Evolutionary conservation across 1,140 invertebrate species (phyloP).

Genomic region (Bicyclus anynana): DNA sequence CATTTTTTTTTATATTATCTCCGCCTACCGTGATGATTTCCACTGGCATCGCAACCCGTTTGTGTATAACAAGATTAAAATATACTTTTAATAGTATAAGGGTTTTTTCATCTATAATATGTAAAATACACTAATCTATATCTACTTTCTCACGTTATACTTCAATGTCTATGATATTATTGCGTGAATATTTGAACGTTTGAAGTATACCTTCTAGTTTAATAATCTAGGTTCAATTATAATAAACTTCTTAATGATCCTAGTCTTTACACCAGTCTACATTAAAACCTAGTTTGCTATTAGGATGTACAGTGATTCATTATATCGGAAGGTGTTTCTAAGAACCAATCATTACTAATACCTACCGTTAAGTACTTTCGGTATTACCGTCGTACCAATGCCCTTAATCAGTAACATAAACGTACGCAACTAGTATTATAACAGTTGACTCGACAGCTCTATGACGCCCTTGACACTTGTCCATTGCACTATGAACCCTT

Average conservation of each 20-base stretch:
- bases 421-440: neutral
- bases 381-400: neutral
- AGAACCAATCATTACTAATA: neutral
- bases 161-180: too few relatives aligned
- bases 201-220: too few relatives aligned
- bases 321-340: too few relatives aligned
- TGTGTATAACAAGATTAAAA: neutral
- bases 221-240: too few relatives aligned
- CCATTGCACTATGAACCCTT: slow-evolving; percentile 17
- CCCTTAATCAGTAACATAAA: neutral
- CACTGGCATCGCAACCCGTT: neutral
- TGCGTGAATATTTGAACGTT: too few relatives aligned
- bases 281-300: neutral
- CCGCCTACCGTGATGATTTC: neutral
- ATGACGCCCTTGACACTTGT: slow-evolving; percentile 10
- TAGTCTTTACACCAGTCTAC: too few relatives aligned
- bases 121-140: neutral
- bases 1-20: neutral
- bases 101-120: neutral
- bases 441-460: neutral
- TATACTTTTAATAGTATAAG: neutral
- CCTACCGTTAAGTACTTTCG: neutral
- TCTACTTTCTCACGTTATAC: too few relatives aligned
- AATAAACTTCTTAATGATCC: too few relatives aligned
- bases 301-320: neutral